These are phyloP conservation scores for Leptinotarsa rubiginosa DNA, from an alignment of 2,888 invertebrate species.

Conservation along the genomic window DNA sequence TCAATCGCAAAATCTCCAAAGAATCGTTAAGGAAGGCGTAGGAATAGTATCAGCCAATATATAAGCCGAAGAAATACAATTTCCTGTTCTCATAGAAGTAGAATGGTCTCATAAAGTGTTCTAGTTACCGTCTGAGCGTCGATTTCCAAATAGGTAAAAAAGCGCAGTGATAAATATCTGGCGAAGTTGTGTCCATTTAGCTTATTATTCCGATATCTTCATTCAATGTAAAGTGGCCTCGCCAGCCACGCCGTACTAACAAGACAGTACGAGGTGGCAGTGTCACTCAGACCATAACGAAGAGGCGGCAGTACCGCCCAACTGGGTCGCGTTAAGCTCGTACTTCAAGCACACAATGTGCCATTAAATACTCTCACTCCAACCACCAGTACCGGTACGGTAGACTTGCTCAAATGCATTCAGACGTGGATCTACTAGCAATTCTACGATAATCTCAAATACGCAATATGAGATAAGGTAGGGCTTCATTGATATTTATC, in stretches of 20 bases:
- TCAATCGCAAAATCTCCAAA: neutral
- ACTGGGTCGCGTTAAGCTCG: conserved; percentile 58
- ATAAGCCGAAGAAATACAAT: conserved; percentile 37
- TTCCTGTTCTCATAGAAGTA: conserved; percentile 53
- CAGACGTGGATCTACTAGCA: conserved; percentile 30
- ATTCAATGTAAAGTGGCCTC: conserved; percentile 66
- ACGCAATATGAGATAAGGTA: conserved; percentile 11
- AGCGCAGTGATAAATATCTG: conserved; percentile 55
- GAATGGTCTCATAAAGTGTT: conserved; percentile 51
- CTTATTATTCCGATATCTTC: conserved; percentile 67
- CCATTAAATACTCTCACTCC: conserved; percentile 58
- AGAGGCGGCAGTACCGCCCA: conserved; percentile 60
- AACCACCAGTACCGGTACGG: conserved; percentile 33
- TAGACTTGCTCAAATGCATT: conserved; percentile 19
- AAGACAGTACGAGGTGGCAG: conserved; percentile 67
- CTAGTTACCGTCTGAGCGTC: conserved; percentile 50
- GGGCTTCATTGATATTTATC: conserved; percentile 17
- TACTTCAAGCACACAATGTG: conserved; percentile 73
- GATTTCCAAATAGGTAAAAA: conserved; percentile 50
- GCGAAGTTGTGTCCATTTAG: conserved; percentile 61
- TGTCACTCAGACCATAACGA: conserved; percentile 65
- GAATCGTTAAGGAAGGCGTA: conserved; percentile 18
- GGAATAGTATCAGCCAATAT: conserved; percentile 10
- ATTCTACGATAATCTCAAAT: conserved; percentile 18
- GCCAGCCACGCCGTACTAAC: conserved; percentile 62